phyloP scores from a whole-genome alignment of 2,797 vertebrate species.

The Lophotriccus pileatus region DNA sequence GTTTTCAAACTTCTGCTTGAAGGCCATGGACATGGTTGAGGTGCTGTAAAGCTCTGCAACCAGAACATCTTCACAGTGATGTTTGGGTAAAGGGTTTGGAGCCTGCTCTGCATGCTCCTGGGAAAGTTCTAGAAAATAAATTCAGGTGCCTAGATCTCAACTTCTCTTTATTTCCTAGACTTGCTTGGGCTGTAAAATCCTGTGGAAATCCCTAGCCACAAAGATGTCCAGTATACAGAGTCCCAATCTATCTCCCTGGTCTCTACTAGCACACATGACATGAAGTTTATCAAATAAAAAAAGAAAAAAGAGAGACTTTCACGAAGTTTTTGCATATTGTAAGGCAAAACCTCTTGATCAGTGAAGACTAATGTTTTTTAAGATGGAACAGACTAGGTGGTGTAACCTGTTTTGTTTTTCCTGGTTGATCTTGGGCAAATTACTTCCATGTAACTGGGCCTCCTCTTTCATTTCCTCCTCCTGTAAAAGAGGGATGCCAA shows the following conservation, averaged over 20 bases:
- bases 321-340: neutral
- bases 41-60: neutral
- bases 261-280: neutral
- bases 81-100: neutral
- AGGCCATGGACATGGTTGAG: neutral
- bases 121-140: neutral
- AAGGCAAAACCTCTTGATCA: neutral
- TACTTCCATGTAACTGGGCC: neutral
- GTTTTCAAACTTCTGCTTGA: neutral
- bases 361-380: neutral
- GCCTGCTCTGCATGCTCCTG: neutral
- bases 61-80: neutral
- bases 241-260: neutral
- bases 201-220: neutral
- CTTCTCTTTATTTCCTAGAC: neutral
- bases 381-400: neutral
- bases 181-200: neutral
- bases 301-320: neutral
- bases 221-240: neutral
- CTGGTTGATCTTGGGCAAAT: neutral
- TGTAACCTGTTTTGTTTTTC: neutral
- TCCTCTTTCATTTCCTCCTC: neutral
- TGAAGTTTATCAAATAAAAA: neutral
- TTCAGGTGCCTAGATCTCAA: neutral
- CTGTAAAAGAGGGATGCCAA: neutral